phyloP scores from a whole-genome alignment of 2,888 invertebrate species.

The Antheraea assamensis region DNA sequence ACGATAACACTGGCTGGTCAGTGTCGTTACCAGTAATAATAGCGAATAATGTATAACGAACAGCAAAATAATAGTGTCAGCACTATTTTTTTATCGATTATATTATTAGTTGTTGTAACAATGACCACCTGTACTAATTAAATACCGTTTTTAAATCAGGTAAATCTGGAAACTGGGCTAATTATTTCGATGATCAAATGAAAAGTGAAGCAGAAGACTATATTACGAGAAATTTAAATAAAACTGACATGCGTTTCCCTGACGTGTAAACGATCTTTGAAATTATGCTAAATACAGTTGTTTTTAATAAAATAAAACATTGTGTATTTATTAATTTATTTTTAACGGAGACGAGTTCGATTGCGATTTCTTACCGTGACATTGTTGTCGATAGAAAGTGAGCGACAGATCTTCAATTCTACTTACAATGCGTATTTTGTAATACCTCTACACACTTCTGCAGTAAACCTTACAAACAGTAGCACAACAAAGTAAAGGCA shows the following conservation, averaged over 20 bases:
- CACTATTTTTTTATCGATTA: no score
- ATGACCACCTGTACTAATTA: background rate
- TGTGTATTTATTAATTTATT: background rate
- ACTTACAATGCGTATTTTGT: no score
- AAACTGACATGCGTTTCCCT: constrained; percentile 51
- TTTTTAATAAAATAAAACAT: background rate
- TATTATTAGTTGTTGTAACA: no score
- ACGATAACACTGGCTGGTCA: no score
- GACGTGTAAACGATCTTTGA: constrained; percentile 21
- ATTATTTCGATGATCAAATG: constrained; percentile 57
- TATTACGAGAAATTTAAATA: constrained; percentile 42
- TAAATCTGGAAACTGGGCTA: constrained; percentile 56
- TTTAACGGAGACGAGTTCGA: no score
- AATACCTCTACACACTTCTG: no score
- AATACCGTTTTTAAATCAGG: constrained; percentile 38
- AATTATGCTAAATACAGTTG: background rate
- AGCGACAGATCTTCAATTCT: no score
- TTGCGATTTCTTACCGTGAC: no score
- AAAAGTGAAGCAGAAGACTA: constrained; percentile 53
- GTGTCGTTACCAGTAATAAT: no score
- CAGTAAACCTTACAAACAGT: background rate
- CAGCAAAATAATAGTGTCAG: no score
- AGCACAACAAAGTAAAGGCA: background rate
- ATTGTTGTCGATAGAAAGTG: no score
- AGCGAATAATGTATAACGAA: no score